A percentile compares a stretch with the other conserved stretches of the same genome.
Conservation (phyloP, 2,113 vertebrate species). For the Melanerpes formicivorus region DNA sequence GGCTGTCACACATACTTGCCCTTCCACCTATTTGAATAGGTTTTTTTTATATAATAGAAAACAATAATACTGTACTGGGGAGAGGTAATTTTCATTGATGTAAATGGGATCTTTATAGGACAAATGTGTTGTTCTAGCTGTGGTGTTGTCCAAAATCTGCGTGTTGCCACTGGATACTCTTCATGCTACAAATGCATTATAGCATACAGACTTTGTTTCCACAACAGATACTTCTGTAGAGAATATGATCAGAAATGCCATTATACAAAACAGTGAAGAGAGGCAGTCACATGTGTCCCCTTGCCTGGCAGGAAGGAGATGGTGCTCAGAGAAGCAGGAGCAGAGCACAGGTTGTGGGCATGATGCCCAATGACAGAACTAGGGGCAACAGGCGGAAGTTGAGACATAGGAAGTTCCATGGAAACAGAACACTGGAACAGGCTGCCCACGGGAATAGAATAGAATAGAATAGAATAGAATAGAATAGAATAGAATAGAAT, state of each 20-base stretch:
- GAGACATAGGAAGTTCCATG: no score
- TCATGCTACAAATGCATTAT: background rate
- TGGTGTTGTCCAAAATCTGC: background rate
- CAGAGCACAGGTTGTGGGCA: background rate
- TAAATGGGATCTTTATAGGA: background rate
- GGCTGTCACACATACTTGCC: background rate
- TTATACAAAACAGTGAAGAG: background rate
- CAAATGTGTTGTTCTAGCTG: background rate
- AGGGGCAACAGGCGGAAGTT: no score
- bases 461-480: no score
- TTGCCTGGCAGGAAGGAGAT: slow-evolving; percentile 73
- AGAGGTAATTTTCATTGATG: background rate
- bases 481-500: no score
- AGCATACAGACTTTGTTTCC: background rate
- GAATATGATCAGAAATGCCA: background rate
- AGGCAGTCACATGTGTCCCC: slow-evolving; percentile 86
- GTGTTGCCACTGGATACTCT: background rate
- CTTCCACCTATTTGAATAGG: background rate
- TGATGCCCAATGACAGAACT: background rate
- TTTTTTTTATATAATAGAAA: background rate
- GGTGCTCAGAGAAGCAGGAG: background rate
- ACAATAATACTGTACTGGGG: background rate
- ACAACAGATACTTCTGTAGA: background rate
- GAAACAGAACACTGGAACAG: no score
- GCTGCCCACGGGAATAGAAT: no score